These are phyloP conservation scores for Xenops minutus DNA, from an alignment of 2,797 vertebrate genomes.

Conservation along the genomic window DNA sequence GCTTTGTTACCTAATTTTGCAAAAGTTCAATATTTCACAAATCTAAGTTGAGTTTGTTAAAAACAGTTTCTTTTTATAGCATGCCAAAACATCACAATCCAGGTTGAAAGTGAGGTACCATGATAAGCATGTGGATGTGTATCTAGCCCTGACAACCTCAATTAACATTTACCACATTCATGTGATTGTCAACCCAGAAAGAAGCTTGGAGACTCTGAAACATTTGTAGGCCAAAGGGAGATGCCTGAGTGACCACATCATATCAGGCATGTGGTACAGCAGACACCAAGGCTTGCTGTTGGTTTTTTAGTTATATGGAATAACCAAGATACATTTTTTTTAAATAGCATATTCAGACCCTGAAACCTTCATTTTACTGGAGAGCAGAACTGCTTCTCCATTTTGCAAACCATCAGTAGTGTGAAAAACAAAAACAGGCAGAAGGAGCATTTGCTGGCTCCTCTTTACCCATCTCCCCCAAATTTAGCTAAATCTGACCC, in stretches of 20 bases:
- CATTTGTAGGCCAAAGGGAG: neutral
- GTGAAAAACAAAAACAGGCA: conserved; percentile 13
- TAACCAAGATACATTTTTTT: neutral
- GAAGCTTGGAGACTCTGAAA: neutral
- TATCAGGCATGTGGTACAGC: neutral
- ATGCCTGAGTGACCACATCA: neutral
- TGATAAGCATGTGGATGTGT: neutral
- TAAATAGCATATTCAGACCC: neutral
- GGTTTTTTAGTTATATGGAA: neutral
- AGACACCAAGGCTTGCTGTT: neutral
- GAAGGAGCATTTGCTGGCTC: neutral
- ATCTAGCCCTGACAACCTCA: neutral
- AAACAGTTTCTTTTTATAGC: neutral
- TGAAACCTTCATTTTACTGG: neutral
- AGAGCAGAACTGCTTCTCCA: neutral
- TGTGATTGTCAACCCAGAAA: neutral
- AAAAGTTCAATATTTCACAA: neutral
- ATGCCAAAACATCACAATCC: neutral
- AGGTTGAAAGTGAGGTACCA: neutral
- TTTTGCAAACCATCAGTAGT: neutral
- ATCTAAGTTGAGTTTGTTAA: neutral
- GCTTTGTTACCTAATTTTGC: neutral
- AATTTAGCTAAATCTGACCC: conserved; percentile 2
- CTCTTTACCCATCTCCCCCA: neutral
- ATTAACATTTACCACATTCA: neutral